Percentiles rank a stretch among this genome's conserved stretches.
These are phyloP conservation scores for Montipora efflorescens DNA, from an alignment of 64 coral and sea anemone species.

Conservation along the genomic window DNA sequence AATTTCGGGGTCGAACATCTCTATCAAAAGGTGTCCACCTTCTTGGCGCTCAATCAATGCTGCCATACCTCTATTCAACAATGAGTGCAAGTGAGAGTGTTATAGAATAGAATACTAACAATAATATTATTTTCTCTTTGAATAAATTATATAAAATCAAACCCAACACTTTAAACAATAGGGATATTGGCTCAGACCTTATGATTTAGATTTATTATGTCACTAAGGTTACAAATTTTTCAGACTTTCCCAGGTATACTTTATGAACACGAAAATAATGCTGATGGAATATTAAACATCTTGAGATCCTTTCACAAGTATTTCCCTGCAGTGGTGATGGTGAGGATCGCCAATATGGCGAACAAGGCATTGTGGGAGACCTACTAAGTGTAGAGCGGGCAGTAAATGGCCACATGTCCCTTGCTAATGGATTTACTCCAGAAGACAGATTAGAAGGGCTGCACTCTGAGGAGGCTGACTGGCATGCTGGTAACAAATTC, in stretches of 20 bases:
- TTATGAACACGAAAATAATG: constrained; percentile 27
- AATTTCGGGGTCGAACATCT: no score
- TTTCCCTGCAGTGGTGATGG: constrained; percentile 33
- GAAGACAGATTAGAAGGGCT: constrained; percentile 20
- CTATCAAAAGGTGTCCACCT: no score
- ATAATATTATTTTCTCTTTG: no score
- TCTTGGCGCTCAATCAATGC: no score
- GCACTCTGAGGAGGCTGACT: constrained; percentile 25
- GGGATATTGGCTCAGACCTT: no score
- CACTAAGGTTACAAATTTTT: neutral
- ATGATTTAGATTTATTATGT: no score
- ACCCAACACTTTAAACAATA: no score
- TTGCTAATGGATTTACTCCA: constrained; percentile 27
- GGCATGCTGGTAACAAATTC: constrained; percentile 33
- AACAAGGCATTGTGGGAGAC: constrained; percentile 38
- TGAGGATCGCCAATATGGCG: neutral
- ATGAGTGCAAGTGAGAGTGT: no score
- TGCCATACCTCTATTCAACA: no score
- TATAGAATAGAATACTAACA: no score
- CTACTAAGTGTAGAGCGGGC: constrained; percentile 5
- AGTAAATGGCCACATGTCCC: constrained; percentile 17
- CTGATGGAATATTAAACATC: constrained; percentile 16
- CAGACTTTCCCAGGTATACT: constrained; percentile 37
- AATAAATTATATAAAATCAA: no score
- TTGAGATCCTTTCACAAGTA: constrained; percentile 2